Evolutionary conservation across 30 jellyfish, hydroid and myxozoan genomes (phyloP).

Genomic region (Pelagia noctiluca): DNA sequence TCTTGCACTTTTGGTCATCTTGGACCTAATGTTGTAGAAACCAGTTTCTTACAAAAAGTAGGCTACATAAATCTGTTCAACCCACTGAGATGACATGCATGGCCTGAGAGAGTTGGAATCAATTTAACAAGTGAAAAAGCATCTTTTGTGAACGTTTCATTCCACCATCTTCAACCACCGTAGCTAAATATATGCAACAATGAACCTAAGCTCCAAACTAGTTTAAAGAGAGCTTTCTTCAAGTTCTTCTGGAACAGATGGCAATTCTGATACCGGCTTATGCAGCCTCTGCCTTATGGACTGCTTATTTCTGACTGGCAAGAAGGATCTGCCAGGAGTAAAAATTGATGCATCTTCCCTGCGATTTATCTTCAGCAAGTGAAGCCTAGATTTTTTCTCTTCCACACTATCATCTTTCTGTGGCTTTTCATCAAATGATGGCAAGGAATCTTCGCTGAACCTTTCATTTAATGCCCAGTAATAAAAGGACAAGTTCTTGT

Average conservation of each 20-base stretch:
- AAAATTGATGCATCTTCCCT: background rate
- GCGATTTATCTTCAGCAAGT: background rate
- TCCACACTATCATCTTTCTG: background rate
- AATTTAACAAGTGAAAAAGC: no score
- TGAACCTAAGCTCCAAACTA: background rate
- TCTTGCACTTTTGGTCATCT: no score
- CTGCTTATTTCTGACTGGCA: background rate
- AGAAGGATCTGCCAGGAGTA: background rate
- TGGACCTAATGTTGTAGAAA: no score
- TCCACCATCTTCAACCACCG: no score
- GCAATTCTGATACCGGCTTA: background rate
- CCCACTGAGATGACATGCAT: no score
- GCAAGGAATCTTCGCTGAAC: background rate
- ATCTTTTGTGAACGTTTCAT: no score
- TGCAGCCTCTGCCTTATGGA: slow-evolving; percentile 10
- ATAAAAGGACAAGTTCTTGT: background rate
- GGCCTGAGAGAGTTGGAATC: no score
- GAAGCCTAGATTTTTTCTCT: background rate
- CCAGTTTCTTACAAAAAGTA: no score
- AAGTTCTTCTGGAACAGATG: slow-evolving; percentile 5
- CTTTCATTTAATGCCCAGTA: no score
- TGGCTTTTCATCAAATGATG: background rate
- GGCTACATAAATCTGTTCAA: no score
- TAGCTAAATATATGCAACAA: no score
- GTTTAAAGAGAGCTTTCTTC: background rate